Evolutionary conservation across 2,797 vertebrate genomes (phyloP).

Genomic region (Acomys russatus): DNA sequence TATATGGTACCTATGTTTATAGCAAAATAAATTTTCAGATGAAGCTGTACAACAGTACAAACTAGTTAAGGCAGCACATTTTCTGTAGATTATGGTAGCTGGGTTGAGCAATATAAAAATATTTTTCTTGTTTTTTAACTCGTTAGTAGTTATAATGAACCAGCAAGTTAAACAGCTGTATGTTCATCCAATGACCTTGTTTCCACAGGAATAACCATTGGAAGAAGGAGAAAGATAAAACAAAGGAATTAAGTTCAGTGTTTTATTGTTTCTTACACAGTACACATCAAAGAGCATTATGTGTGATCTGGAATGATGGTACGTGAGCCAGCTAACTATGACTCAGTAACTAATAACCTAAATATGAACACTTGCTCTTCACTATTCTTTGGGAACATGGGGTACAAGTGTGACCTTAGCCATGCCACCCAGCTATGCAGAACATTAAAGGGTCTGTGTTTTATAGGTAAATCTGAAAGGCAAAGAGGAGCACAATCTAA

Average conservation of each 20-base stretch:
- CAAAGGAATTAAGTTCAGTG: not conserved
- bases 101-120: not conserved
- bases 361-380: not conserved
- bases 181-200: not conserved
- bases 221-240: not conserved
- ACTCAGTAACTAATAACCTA: not conserved
- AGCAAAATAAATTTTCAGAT: not conserved
- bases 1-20: not conserved
- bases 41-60: not conserved
- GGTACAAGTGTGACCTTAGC: not conserved
- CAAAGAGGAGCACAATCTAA: not conserved
- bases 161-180: not conserved
- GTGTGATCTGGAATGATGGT: not conserved
- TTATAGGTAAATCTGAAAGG: not conserved
- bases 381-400: not conserved
- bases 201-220: not conserved
- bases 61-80: not conserved
- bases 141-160: not conserved
- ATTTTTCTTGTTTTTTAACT: not conserved
- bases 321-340: not conserved
- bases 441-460: not conserved
- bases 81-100: not conserved
- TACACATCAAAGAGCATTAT: not conserved
- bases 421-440: not conserved
- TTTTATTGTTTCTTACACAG: slow-evolving; percentile 2